phyloP scores from a whole-genome alignment of 2,888 invertebrate genomes.

The Chaitophorus viminalis region DNA sequence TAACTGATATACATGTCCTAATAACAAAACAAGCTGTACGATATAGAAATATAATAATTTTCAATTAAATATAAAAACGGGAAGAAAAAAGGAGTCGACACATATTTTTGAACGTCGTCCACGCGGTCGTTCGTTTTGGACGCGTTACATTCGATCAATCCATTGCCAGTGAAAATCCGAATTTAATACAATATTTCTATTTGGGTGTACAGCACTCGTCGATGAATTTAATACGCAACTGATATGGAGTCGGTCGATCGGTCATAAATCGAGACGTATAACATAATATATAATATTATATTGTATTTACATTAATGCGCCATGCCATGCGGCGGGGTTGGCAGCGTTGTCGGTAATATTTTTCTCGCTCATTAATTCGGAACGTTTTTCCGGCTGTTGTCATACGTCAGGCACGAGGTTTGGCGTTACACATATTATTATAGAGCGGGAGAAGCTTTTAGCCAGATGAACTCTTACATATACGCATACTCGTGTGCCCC shows the following conservation, averaged over 20 bases:
- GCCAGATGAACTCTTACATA: constrained; percentile 53
- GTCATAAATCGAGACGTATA: constrained; percentile 20
- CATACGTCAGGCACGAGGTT: constrained; percentile 38
- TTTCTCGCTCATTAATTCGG: constrained; percentile 56
- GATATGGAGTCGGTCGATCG: neutral
- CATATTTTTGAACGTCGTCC: neutral
- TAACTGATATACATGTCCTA: neutral
- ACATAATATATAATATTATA: neutral
- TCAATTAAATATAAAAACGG: neutral
- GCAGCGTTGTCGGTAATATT: constrained; percentile 28
- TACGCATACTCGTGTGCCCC: neutral
- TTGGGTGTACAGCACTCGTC: neutral
- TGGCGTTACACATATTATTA: no score
- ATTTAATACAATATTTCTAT: neutral
- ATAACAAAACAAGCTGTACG: neutral
- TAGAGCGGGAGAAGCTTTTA: constrained; percentile 56
- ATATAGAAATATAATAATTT: constrained; percentile 5
- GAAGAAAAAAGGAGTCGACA: neutral
- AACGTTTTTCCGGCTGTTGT: constrained; percentile 41
- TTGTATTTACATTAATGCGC: neutral
- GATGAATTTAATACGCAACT: neutral
- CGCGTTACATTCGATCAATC: no score
- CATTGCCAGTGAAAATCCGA: neutral
- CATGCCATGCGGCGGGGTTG: neutral
- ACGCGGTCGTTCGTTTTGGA: neutral